Evolutionary conservation across 1,140 invertebrate species (phyloP), one percentile per base, ranked within the genome.

Genomic region (Magallana ariakensis): DNA sequence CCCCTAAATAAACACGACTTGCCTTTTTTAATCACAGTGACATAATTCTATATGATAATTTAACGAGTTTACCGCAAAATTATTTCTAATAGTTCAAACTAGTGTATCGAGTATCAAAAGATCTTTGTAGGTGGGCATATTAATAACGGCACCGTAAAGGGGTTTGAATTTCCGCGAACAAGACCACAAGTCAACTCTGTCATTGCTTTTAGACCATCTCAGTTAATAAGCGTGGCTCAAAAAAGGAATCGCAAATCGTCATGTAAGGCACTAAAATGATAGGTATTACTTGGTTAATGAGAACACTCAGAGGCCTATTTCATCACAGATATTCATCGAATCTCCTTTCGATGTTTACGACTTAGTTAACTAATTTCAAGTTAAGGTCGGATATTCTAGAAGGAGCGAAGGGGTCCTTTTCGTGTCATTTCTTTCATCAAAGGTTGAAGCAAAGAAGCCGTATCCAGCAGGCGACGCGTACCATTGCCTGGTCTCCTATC

Each of bases 81-180:
- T 16, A 62, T 8, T 62, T 62, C 58, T 62, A 6, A 62, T 62
- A 19, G 15, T 16, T 46, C 33, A 60, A 60, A 60, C 58, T 60
- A 60, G 58, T 16, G 13, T 60, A 60, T 60, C 11, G 13, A 60
- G 58, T 60, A 60, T 60, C 58, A 13, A n/a, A 60, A 15, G 58
- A 60, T 60, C 58, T 60, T 75, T 26, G 66, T 75, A 75, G 66
- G 66, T 75, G 66, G 66, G 66, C 66, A 75, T 75, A 11, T 75
- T 75, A 75, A 75, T 75, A 75, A 75, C 66, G 22, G 6, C 22
- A 66, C 62, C n/a, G n/a, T 62, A 26, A 2, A 33, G 0, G 6
- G 9, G 66, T 75, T 75, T 33, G 22, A 9, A 26, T 75, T 75
- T 75, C 66, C 11, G 19, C 33, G 22, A 10, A 75, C 66, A 33